Evolutionary conservation across 2,113 vertebrate species (phyloP).

Genomic region (Raphicerus campestris): DNA sequence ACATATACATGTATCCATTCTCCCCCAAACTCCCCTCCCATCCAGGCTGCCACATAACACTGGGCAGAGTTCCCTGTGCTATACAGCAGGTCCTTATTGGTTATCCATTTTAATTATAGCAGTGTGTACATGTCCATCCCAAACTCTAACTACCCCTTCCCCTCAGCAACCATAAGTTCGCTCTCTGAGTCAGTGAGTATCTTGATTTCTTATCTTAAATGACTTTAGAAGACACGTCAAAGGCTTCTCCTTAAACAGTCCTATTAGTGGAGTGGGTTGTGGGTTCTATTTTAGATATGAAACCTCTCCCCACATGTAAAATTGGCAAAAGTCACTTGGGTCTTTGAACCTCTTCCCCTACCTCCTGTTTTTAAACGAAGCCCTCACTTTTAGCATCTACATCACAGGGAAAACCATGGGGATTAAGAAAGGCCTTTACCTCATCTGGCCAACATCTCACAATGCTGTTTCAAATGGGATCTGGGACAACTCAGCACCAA

Average conservation of each 20-base stretch:
- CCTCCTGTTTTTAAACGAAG: background rate
- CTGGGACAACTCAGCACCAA: background rate
- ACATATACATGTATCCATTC: background rate
- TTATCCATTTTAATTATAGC: background rate
- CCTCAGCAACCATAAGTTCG: background rate
- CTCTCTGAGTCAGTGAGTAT: background rate
- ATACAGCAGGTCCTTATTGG: background rate
- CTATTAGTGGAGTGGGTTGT: background rate
- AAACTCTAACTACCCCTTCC: background rate
- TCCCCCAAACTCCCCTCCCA: background rate
- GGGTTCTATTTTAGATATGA: background rate
- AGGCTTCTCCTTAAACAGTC: background rate
- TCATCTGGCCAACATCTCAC: background rate
- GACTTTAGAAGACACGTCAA: background rate
- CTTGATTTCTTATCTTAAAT: background rate
- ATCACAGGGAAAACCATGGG: background rate
- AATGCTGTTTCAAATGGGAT: background rate
- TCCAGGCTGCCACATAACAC: background rate
- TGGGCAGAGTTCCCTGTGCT: background rate
- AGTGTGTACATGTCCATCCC: background rate
- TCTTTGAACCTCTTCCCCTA: background rate
- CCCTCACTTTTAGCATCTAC: background rate
- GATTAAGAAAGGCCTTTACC: background rate
- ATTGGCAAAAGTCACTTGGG: background rate
- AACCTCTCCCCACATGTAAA: background rate